A percentile compares a stretch with the other conserved stretches of the same genome.
Evolutionary conservation across 2,797 vertebrate species (phyloP).

Genomic region (Sebastolobus altivelis): DNA sequence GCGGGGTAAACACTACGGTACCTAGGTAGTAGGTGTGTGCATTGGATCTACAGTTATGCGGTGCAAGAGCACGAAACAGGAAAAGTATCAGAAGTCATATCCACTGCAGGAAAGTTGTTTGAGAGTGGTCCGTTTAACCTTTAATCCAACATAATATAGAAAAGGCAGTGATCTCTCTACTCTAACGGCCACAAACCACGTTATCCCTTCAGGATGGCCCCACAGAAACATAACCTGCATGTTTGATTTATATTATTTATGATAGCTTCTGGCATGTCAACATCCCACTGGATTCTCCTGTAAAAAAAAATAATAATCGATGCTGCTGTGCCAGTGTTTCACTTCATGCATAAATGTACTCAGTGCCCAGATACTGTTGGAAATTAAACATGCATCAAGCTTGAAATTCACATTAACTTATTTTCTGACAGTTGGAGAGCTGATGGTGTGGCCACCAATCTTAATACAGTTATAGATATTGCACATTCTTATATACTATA

Average conservation of each 20-base stretch:
- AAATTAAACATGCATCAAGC: not conserved
- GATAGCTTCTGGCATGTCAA: not conserved
- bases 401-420: not conserved
- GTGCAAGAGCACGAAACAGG: not conserved
- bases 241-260: constrained; percentile 4
- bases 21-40: constrained; percentile 51
- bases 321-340: not conserved
- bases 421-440: not conserved
- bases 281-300: not conserved
- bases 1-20: constrained; percentile 66
- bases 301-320: not conserved
- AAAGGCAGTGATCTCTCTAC: not conserved
- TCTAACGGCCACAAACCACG: not conserved
- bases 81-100: not conserved
- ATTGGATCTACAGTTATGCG: constrained; percentile 26
- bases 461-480: not conserved
- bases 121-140: not conserved
- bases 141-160: not conserved
- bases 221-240: not conserved
- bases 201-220: not conserved
- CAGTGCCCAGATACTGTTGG: rapidly evolving
- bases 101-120: not conserved
- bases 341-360: not conserved
- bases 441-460: not conserved
- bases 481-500: not conserved